Percentiles rank a stretch among this genome's conserved stretches.
Evolutionary conservation across 2,888 invertebrate genomes (phyloP).

Genomic region (Ectobius pallidus): DNA sequence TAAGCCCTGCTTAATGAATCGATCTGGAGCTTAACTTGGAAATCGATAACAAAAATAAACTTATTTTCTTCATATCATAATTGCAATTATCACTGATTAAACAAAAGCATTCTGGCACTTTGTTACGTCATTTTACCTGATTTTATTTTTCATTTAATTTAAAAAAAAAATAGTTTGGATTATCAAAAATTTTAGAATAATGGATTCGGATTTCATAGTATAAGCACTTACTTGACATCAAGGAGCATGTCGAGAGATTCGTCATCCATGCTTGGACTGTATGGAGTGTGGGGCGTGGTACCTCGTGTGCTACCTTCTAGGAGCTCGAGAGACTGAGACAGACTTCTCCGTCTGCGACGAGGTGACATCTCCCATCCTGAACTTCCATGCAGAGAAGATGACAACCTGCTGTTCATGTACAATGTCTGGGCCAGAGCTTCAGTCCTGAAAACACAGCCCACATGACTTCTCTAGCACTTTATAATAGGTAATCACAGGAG

Average conservation of each 20-base stretch:
- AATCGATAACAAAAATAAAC: too few species aligned
- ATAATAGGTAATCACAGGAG: not conserved
- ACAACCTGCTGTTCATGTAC: slow-evolving; percentile 62
- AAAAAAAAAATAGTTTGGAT: too few species aligned
- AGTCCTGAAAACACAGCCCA: slow-evolving; percentile 56
- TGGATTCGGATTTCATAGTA: too few species aligned
- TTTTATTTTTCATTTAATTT: too few species aligned
- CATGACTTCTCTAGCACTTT: too few species aligned
- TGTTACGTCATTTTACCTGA: too few species aligned
- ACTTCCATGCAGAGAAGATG: slow-evolving; percentile 53
- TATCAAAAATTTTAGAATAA: too few species aligned
- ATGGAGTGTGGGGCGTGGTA: slow-evolving; percentile 55
- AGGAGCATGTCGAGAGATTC: slow-evolving; percentile 40
- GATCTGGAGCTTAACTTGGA: too few species aligned
- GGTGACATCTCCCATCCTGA: slow-evolving; percentile 49
- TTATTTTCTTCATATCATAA: too few species aligned
- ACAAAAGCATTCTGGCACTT: too few species aligned
- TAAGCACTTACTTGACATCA: slow-evolving; percentile 50
- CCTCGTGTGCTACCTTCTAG: slow-evolving; percentile 47
- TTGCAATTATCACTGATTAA: too few species aligned
- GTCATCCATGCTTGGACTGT: slow-evolving; percentile 50
- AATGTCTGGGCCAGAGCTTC: slow-evolving; percentile 57
- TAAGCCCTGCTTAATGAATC: too few species aligned
- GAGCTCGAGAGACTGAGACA: slow-evolving; percentile 48
- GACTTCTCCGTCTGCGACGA: slow-evolving; percentile 47